phyloP scores from a whole-genome alignment of 2,888 invertebrate genomes.

The Mythimna lalbum region DNA sequence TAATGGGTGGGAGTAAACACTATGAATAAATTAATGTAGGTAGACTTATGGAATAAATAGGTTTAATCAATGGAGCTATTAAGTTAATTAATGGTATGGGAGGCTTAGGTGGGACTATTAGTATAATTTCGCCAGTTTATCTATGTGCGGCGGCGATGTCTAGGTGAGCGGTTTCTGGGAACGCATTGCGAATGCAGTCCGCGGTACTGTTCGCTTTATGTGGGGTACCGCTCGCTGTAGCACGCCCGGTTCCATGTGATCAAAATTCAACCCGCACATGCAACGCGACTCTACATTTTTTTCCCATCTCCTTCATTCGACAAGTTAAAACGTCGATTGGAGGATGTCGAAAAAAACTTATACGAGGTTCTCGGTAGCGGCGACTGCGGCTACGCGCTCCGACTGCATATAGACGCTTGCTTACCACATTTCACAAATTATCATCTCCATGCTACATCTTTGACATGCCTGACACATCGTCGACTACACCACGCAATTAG shows the following conservation, averaged over 20 bases:
- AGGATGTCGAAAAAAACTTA: slow-evolving; percentile 79
- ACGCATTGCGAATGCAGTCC: slow-evolving; percentile 66
- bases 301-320: slow-evolving; percentile 75
- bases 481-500: slow-evolving; percentile 68
- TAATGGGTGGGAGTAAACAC: slow-evolving; percentile 70
- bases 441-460: slow-evolving; percentile 63
- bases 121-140: slow-evolving; percentile 28
- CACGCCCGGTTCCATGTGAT: slow-evolving; percentile 69
- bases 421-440: slow-evolving; percentile 71
- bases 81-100: slow-evolving; percentile 32
- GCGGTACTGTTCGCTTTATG: slow-evolving; percentile 57
- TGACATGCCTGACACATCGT: slow-evolving; percentile 64
- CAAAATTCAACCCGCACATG: slow-evolving; percentile 79
- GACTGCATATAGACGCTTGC: slow-evolving; percentile 75
- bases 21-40: slow-evolving; percentile 64
- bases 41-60: slow-evolving; percentile 45
- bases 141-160: slow-evolving; percentile 38
- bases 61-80: slow-evolving; percentile 53
- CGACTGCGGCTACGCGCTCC: slow-evolving; percentile 60
- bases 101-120: slow-evolving; percentile 19
- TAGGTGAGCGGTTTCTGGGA: slow-evolving; percentile 61
- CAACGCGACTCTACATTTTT: slow-evolving; percentile 73
- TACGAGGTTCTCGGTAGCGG: slow-evolving; percentile 70
- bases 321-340: slow-evolving; percentile 79
- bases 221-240: slow-evolving; percentile 56